These are phyloP conservation scores for Trissonchulus sp. DNA, from an alignment of 2,888 invertebrate genomes.

Conservation along the genomic window DNA sequence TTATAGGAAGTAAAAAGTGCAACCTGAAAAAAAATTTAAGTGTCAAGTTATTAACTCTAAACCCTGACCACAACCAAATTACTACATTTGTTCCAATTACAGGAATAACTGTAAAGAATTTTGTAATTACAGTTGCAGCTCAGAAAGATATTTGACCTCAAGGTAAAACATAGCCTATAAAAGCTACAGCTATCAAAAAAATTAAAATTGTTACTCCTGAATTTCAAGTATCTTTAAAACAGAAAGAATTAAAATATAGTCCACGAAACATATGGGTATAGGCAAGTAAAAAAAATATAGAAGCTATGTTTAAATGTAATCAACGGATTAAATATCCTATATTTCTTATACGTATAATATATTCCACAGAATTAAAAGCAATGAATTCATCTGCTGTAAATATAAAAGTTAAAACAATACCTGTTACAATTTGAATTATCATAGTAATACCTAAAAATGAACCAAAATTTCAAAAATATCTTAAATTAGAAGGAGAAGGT, in stretches of 20 bases:
- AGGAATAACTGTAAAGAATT: constrained; percentile 67
- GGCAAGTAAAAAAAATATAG: constrained; percentile 49
- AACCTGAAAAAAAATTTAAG: constrained; percentile 42
- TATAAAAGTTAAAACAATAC: constrained; percentile 50
- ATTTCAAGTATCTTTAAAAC: constrained; percentile 62
- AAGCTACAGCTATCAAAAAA: constrained; percentile 66
- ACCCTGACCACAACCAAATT: constrained; percentile 56
- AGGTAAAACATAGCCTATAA: constrained; percentile 70
- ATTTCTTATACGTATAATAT: constrained; percentile 50
- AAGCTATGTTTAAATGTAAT: constrained; percentile 51
- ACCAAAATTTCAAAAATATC: constrained; percentile 50
- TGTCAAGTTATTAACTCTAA: constrained; percentile 37
- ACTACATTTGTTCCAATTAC: constrained; percentile 64
- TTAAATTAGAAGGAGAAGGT: not conserved
- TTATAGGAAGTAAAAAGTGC: constrained; percentile 38
- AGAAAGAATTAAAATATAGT: constrained; percentile 55
- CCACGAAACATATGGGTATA: constrained; percentile 53
- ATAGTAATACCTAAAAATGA: constrained; percentile 50
- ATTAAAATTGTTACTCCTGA: constrained; percentile 65
- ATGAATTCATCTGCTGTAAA: constrained; percentile 46
- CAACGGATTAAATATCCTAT: constrained; percentile 50
- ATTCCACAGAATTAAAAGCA: constrained; percentile 50
- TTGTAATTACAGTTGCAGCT: constrained; percentile 73
- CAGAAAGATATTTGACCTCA: constrained; percentile 77
- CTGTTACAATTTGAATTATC: constrained; percentile 50